Conservation (phyloP, 92 coral and sea anemone species). For the Palythoa heliodiscus region DNA sequence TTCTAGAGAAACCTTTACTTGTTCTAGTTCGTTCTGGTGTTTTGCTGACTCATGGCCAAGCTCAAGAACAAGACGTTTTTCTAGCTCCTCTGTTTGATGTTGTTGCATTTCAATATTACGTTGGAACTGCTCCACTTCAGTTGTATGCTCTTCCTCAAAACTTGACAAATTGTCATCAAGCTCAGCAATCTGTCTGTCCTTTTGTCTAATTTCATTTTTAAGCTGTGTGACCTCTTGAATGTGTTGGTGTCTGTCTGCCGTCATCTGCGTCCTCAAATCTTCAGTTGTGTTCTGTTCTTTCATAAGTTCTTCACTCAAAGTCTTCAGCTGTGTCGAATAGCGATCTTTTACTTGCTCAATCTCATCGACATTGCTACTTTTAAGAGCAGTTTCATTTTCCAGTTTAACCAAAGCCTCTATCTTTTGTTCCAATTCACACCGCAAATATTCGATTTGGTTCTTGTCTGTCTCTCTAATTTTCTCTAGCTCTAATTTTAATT, state of each 20-base stretch:
- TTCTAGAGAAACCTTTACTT: constrained; percentile 46
- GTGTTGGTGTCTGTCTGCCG: constrained; percentile 32
- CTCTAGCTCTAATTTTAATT: constrained; percentile 45
- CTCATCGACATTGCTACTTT: constrained; percentile 36
- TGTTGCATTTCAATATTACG: constrained; percentile 72
- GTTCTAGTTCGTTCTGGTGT: constrained; percentile 67
- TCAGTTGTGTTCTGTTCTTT: constrained; percentile 36
- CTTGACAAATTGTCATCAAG: constrained; percentile 83
- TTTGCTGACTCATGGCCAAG: constrained; percentile 79
- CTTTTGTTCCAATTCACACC: constrained; percentile 22
- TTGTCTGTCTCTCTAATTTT: constrained; percentile 3
- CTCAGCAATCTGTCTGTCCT: constrained; percentile 69
- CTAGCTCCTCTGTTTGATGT: constrained; percentile 79
- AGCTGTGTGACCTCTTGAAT: constrained; percentile 58
- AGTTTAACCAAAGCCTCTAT: constrained; percentile 31
- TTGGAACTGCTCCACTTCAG: constrained; percentile 70
- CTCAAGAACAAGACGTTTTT: constrained; percentile 81
- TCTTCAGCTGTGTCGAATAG: constrained; percentile 42
- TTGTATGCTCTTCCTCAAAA: constrained; percentile 84
- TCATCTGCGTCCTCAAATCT: constrained; percentile 30
- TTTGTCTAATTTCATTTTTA: constrained; percentile 61
- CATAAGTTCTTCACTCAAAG: constrained; percentile 52
- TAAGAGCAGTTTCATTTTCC: constrained; percentile 39
- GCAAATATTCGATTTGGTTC: constrained; percentile 43
- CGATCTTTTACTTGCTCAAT: constrained; percentile 44